Evolutionary conservation across 1,140 invertebrate genomes (phyloP).

Genomic region (Hormaphis cornu): DNA sequence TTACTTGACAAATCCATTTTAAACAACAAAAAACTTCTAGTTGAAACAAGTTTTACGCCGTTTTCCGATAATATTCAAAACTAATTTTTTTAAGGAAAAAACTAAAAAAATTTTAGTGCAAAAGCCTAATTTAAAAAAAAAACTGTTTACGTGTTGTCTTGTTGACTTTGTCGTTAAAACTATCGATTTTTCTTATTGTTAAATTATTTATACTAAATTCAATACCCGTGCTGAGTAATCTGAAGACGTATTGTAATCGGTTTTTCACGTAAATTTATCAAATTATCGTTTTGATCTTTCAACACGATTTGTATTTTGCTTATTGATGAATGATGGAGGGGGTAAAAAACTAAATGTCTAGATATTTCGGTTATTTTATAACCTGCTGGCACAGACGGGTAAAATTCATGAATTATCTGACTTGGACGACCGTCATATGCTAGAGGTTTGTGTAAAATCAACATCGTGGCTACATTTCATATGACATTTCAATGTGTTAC

Average conservation of each 20-base stretch:
- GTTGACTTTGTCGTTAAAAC: not conserved
- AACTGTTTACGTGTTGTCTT: not conserved
- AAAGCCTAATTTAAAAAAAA: no score
- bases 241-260: slow-evolving; percentile 34
- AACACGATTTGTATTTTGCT: slow-evolving; percentile 34
- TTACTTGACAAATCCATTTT: no score
- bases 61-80: no score
- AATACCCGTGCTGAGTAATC: slow-evolving; percentile 34
- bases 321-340: slow-evolving; percentile 33
- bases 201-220: slow-evolving; percentile 16
- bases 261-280: slow-evolving; percentile 36
- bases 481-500: not conserved
- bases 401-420: slow-evolving; percentile 41
- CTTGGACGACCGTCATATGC: slow-evolving; percentile 36
- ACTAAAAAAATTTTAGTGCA: no score
- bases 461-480: not conserved
- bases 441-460: not conserved
- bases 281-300: slow-evolving; percentile 31
- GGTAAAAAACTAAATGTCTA: slow-evolving; percentile 34
- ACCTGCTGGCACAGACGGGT: slow-evolving; percentile 36
- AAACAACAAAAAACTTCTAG: no score
- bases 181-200: not conserved
- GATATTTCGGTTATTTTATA: slow-evolving; percentile 39
- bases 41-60: no score
- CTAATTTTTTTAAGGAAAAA: no score